Conservation (phyloP, 53 echinoderm and acorn worm species). For the Antedon mediterranea region DNA sequence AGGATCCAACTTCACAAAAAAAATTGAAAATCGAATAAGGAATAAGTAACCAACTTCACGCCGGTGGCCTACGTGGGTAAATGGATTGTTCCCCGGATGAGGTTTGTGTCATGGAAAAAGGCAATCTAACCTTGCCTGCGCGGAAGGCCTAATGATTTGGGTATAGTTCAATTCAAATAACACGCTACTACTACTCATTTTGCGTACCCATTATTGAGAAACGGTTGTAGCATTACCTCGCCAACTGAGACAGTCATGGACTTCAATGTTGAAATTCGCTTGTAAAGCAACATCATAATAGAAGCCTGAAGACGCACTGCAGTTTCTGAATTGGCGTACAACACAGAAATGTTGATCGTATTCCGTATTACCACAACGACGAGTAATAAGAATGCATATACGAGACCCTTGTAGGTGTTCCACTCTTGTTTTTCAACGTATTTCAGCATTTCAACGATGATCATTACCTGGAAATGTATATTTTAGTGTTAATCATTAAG, state of each 20-base stretch:
- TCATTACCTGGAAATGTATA: background rate
- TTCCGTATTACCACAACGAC: background rate
- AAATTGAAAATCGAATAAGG: too few species aligned
- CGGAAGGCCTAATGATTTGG: too few species aligned
- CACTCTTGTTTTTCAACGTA: background rate
- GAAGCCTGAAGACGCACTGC: slow-evolving; percentile 51
- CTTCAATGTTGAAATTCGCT: slow-evolving; percentile 40
- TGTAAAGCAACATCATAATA: slow-evolving; percentile 51
- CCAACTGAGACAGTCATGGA: slow-evolving; percentile 43
- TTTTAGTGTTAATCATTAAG: too few species aligned
- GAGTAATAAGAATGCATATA: background rate
- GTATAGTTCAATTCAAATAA: too few species aligned
- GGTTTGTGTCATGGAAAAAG: too few species aligned
- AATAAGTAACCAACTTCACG: too few species aligned
- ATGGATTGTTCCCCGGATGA: too few species aligned
- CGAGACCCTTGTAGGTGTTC: background rate
- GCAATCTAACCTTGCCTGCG: too few species aligned
- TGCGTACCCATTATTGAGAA: too few species aligned
- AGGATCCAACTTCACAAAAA: too few species aligned
- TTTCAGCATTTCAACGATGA: background rate
- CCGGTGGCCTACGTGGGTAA: too few species aligned
- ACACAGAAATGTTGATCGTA: background rate
- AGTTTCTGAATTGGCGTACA: background rate
- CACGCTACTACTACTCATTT: too few species aligned
- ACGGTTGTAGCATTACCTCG: slow-evolving; percentile 57